phyloP scores from a whole-genome alignment of 2,113 vertebrate genomes.

The Himantopus leucocephalus region DNA sequence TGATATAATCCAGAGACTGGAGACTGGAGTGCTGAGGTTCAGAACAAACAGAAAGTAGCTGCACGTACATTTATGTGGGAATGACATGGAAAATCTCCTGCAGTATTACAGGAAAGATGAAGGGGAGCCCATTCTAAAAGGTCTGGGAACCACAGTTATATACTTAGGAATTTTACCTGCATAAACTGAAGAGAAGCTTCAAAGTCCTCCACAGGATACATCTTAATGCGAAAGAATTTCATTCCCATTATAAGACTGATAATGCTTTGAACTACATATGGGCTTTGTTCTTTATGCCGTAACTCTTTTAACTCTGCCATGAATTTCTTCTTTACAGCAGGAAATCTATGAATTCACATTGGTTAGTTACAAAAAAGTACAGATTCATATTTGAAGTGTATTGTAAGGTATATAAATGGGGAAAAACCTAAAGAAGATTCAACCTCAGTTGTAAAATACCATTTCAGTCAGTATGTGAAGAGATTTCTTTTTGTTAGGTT shows the following conservation, averaged over 20 bases:
- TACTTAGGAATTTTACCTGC: slow-evolving; percentile 81
- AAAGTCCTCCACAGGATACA: slow-evolving; percentile 99
- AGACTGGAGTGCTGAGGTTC: background rate
- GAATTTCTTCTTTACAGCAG: slow-evolving; percentile 97
- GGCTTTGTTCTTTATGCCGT: slow-evolving; percentile 93
- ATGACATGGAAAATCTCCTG: background rate
- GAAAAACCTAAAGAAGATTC: background rate
- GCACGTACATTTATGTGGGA: background rate
- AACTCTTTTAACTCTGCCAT: slow-evolving; percentile 95
- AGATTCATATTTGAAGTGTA: background rate
- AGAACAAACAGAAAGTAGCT: background rate
- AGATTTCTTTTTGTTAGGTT: background rate
- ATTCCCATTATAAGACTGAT: slow-evolving; percentile 99
- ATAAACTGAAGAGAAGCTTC: slow-evolving; percentile 99
- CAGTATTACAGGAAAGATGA: background rate
- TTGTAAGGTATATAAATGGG: background rate
- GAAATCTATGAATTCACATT: slow-evolving; percentile 81
- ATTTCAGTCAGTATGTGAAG: background rate
- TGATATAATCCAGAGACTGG: background rate
- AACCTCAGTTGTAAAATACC: background rate
- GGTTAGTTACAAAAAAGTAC: background rate
- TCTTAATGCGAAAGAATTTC: slow-evolving; percentile 99
- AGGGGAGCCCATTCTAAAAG: background rate
- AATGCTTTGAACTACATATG: slow-evolving; percentile 91
- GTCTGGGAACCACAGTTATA: background rate